phyloP scores from a whole-genome alignment of 2,888 invertebrate genomes.

The Caradrina clavipalpis region DNA sequence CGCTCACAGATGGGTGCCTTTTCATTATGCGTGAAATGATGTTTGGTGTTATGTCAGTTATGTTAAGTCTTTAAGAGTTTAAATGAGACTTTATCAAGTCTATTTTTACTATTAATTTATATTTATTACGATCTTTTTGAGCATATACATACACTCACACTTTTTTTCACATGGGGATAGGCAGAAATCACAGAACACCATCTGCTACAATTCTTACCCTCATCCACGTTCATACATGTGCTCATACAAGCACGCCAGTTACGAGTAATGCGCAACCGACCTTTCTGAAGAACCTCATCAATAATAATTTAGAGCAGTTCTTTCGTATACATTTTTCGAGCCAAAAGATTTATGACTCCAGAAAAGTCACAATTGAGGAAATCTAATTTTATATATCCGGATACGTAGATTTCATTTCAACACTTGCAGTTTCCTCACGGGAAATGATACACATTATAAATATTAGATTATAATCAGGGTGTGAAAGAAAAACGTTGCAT shows the following conservation, averaged over 20 bases:
- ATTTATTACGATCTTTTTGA: too few species aligned
- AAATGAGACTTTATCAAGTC: neutral
- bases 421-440: neutral
- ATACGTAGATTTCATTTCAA: neutral
- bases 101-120: too few species aligned
- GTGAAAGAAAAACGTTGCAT: constrained; percentile 21
- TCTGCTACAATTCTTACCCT: too few species aligned
- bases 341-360: neutral
- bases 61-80: neutral
- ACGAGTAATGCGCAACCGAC: too few species aligned
- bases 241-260: too few species aligned
- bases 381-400: neutral
- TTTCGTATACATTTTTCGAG: too few species aligned
- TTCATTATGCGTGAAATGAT: constrained; percentile 30
- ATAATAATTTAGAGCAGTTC: too few species aligned
- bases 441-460: constrained; percentile 11
- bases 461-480: constrained; percentile 38
- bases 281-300: too few species aligned
- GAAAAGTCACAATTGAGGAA: neutral
- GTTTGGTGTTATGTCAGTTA: constrained; percentile 33
- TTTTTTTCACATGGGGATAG: too few species aligned
- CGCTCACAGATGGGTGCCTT: constrained; percentile 28
- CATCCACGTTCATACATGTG: too few species aligned
- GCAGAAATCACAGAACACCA: too few species aligned
- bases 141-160: too few species aligned